Conservation (phyloP, 1,140 invertebrate species). For the Metopolophium dirhodum region DNA sequence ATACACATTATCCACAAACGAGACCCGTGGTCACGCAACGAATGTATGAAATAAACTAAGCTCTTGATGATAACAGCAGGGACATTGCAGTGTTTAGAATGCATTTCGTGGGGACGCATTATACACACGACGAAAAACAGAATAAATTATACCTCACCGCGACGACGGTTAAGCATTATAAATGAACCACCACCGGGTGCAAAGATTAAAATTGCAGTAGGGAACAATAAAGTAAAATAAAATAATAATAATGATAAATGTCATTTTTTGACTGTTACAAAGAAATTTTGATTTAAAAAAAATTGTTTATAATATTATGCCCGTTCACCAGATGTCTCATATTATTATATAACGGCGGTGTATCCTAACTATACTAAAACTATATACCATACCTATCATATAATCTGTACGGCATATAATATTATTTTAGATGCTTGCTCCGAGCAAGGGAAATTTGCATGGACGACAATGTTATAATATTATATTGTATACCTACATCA, state of each 20-base stretch:
- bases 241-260: neutral
- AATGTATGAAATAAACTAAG: neutral
- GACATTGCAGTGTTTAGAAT: neutral
- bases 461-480: neutral
- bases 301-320: neutral
- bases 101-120: neutral
- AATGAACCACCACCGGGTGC: neutral
- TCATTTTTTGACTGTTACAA: neutral
- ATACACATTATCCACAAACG: neutral
- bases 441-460: neutral
- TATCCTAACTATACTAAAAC: neutral
- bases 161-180: neutral
- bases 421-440: neutral
- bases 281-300: neutral
- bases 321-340: neutral
- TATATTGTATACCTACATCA: too few relatives aligned
- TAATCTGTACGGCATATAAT: neutral
- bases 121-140: neutral
- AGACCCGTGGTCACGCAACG: neutral
- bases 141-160: neutral
- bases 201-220: neutral
- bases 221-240: neutral
- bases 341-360: neutral
- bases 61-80: neutral
- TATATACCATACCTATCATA: neutral